These are phyloP conservation scores for Aethes cnicana DNA, from an alignment of 2,888 invertebrate species.

Conservation along the genomic window DNA sequence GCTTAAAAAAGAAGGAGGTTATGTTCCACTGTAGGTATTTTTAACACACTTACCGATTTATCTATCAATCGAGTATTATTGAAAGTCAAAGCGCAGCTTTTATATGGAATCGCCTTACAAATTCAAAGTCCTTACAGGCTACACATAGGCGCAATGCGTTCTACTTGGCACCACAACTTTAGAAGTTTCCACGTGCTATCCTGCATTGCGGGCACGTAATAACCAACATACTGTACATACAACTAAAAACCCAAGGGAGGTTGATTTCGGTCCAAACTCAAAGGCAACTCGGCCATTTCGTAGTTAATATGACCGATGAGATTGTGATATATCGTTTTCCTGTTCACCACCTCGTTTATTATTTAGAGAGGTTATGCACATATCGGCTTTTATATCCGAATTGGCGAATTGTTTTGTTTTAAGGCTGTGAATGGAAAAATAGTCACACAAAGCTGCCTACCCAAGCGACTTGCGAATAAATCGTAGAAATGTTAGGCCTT, in stretches of 20 bases:
- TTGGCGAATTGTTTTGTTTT: no score
- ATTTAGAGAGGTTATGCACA: slow-evolving; percentile 18
- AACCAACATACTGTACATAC: slow-evolving; percentile 7
- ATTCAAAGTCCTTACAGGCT: no score
- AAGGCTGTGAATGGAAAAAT: no score
- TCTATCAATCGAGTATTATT: no score
- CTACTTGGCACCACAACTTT: slow-evolving; percentile 25
- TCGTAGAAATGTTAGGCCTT: no score
- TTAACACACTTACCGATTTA: no score
- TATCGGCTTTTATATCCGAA: slow-evolving; percentile 12
- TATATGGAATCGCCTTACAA: no score
- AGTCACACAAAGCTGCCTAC: no score
- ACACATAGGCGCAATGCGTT: slow-evolving; percentile 30
- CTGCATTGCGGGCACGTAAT: slow-evolving; percentile 29
- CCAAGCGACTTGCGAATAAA: no score
- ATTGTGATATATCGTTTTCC: slow-evolving; percentile 30
- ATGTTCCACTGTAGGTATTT: background rate
- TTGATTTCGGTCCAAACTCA: slow-evolving; percentile 28
- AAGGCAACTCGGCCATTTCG: slow-evolving; percentile 30
- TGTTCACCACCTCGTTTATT: slow-evolving; percentile 20
- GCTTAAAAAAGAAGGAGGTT: no score
- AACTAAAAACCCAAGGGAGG: slow-evolving; percentile 18
- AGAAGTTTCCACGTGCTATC: slow-evolving; percentile 23
- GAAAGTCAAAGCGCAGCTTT: no score
- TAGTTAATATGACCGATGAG: slow-evolving; percentile 31